Base-by-base conservation (phyloP, 2,797 vertebrate species). In the Arnoldichthys spilopterus region DNA sequence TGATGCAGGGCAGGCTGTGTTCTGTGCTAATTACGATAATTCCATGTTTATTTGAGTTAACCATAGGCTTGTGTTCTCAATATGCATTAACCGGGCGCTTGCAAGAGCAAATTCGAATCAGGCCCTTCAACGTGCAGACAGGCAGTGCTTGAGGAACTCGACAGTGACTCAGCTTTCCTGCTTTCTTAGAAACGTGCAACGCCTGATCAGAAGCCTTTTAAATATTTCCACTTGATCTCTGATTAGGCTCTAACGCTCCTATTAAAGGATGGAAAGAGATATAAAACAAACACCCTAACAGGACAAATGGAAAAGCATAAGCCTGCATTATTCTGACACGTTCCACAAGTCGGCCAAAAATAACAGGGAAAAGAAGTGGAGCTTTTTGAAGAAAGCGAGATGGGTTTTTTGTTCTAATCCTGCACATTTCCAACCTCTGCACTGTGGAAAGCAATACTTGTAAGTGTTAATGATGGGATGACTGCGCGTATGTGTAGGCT, bases 1-100 rank as follows among this genome's bases (percentile, higher is more conserved):
- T 40, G 76, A 51, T 62, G 67, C 24, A 13, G 32, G 4, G 13
- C 47, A 63, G 67, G 54, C 56, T 51, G 24, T 49, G 26, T 37
- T 72, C 45, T 72, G 53, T 72, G 87, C 86, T 90, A 87, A 91
- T 90, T 87, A 90, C 80, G 80, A 85, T 91, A 90, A 93, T 89
- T 89, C 85, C 84, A 89, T 85, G 90, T 90, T 92, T 72, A 56
- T 45, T 72, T 22, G 30, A 62, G 56, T 30, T 54, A 72, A 78
- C 32, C 11, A 30, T 18, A 54, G 47, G 47, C 68, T 70, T 34
- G 49, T 70, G 47, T 53, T 70, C 28, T 28, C 49, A 18, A 9
- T 53, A 51, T 34, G 49, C 6, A 9, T 32, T 32, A 70, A 22
- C 68, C 16, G 1, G 28, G 28, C 28, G 11, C 22, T 70, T 47